Conservation (phyloP, 2,113 vertebrate genomes). For the Salvator merianae region DNA sequence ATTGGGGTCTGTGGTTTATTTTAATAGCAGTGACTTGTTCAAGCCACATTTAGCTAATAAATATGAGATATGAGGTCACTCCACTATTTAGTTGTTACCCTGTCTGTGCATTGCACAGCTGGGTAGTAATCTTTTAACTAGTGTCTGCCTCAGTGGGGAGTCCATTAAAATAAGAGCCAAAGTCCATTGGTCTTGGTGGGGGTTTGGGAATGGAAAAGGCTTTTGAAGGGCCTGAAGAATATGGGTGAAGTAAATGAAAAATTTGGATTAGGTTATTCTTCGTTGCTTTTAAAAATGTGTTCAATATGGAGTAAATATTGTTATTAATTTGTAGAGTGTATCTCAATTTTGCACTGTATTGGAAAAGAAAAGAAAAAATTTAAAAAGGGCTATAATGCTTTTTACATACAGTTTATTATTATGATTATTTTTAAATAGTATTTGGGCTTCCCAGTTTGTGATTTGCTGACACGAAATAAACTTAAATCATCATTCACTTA, state of each 20-base stretch:
- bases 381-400: not conserved
- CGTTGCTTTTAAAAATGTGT: not conserved
- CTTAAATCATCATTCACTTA: not conserved
- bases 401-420: not conserved
- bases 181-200: slow-evolving; percentile 66
- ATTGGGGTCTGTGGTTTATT: slow-evolving; percentile 68
- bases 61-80: slow-evolving; percentile 73
- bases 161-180: slow-evolving; percentile 68
- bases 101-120: slow-evolving; percentile 67
- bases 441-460: not conserved
- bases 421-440: not conserved
- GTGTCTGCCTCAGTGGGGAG: slow-evolving; percentile 71
- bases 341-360: not conserved
- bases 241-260: not conserved
- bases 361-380: not conserved
- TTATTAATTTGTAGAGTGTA: not conserved
- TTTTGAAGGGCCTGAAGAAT: not conserved
- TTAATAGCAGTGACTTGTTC: slow-evolving; percentile 72
- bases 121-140: slow-evolving; percentile 73
- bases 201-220: slow-evolving; percentile 48
- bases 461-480: not conserved
- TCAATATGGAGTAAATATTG: not conserved
- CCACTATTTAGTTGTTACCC: slow-evolving; percentile 56
- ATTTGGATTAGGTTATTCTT: not conserved
- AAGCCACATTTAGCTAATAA: slow-evolving; percentile 69